Percentiles rank a stretch among this genome's conserved stretches.
phyloP scores from a whole-genome alignment of 2,888 invertebrate species.

The Hanleya hanleyi region DNA sequence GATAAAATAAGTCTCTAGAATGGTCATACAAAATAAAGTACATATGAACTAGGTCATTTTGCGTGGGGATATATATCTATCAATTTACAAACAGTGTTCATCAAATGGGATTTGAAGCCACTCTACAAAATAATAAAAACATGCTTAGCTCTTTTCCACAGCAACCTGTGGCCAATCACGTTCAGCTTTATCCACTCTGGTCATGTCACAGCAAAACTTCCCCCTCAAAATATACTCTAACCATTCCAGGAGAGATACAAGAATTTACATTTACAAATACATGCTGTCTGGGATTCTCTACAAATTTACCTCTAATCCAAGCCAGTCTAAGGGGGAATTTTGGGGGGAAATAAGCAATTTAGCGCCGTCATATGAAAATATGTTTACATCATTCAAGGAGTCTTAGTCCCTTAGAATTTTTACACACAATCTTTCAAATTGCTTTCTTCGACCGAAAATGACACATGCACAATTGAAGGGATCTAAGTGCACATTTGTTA shows the following conservation, averaged over 20 bases:
- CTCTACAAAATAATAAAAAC: no score
- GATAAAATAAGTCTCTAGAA: constrained; percentile 1
- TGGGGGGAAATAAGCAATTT: not conserved
- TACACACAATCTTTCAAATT: not conserved
- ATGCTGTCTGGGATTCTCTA: not conserved
- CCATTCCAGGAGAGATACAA: not conserved
- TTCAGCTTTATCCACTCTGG: not conserved
- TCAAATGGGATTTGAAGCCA: no score
- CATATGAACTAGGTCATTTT: not conserved
- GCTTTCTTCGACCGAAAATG: not conserved
- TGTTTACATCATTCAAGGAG: not conserved
- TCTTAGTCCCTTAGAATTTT: no score
- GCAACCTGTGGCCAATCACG: no score
- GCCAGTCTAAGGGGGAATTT: not conserved
- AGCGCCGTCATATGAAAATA: not conserved
- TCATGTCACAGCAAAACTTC: not conserved
- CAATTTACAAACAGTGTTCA: no score
- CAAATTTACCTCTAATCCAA: not conserved
- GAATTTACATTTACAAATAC: not conserved
- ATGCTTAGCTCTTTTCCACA: no score
- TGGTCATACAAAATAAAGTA: not conserved
- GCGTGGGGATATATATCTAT: no score
- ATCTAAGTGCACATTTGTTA: no score
- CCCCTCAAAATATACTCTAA: not conserved
- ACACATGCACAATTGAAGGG: not conserved